Conservation (phyloP, 1,140 invertebrate species). For the Hycleus cichorii region DNA sequence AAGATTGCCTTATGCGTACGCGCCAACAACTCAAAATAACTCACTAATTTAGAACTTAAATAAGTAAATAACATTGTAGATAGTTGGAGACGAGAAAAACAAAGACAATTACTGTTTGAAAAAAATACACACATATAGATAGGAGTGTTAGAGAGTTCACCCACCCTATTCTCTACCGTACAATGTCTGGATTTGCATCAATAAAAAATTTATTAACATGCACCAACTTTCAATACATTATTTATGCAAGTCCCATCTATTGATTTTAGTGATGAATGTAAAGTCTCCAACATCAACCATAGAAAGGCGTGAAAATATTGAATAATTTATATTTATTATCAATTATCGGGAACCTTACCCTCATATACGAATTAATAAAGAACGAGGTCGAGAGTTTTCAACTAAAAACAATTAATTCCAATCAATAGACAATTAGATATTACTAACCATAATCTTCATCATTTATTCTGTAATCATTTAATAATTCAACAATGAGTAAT, state of each 20-base stretch:
- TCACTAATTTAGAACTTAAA: conserved; percentile 23
- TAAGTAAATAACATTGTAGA: neutral
- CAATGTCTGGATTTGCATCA: conserved; percentile 2
- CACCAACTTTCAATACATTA: no score
- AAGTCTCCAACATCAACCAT: no score
- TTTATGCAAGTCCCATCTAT: no score
- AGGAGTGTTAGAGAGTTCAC: conserved; percentile 8
- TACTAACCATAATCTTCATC: no score
- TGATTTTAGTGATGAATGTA: no score
- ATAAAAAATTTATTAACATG: no score
- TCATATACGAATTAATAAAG: neutral
- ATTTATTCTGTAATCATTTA: neutral
- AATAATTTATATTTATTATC: neutral
- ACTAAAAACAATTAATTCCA: no score
- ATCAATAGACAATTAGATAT: no score
- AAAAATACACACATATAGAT: no score
- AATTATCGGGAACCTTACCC: neutral
- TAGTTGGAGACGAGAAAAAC: no score
- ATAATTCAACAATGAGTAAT: neutral
- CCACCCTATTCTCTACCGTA: conserved; percentile 1
- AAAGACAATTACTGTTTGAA: neutral
- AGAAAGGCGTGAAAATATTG: no score
- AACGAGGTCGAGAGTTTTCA: no score
- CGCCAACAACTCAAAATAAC: conserved; percentile 23
- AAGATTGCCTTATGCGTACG: conserved; percentile 20